Evolutionary conservation across 2,113 vertebrate species (phyloP).

Genomic region (Urocolius indicus): DNA sequence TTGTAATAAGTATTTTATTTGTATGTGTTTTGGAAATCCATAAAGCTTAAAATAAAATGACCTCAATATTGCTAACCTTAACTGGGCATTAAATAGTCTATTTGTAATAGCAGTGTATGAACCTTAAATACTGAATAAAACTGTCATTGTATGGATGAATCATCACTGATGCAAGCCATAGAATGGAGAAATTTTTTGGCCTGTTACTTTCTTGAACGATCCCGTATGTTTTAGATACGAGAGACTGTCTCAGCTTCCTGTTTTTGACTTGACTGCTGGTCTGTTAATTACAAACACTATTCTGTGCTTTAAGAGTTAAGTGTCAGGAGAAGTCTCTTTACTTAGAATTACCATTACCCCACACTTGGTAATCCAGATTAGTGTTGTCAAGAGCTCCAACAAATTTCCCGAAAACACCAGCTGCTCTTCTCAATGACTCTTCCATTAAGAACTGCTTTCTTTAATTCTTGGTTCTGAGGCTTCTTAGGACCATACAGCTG

Average conservation of each 20-base stretch:
- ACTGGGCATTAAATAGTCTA: not conserved
- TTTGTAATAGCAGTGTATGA: not conserved
- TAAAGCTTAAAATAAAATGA: conserved; percentile 53
- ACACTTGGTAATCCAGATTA: not conserved
- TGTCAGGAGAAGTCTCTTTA: not conserved
- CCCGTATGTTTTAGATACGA: not conserved
- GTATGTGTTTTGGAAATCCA: conserved; percentile 40
- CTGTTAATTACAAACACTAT: not conserved
- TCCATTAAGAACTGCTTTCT: not conserved
- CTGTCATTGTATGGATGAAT: not conserved
- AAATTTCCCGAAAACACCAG: not conserved
- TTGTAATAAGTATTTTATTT: conserved; percentile 44
- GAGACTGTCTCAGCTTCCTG: not conserved
- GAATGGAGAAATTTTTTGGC: not conserved
- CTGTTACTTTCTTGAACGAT: not conserved
- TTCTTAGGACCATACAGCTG: not conserved
- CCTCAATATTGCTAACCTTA: conserved; percentile 3
- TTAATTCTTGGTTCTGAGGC: not conserved
- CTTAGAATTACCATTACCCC: not conserved
- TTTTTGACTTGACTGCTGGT: not conserved
- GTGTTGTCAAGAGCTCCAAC: not conserved
- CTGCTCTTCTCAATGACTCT: not conserved
- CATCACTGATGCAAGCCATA: not conserved
- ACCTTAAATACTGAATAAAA: not conserved
- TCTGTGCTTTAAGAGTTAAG: not conserved